Base-by-base conservation (phyloP, 2,888 invertebrate genomes). In the Diarsia dahlii region DNA sequence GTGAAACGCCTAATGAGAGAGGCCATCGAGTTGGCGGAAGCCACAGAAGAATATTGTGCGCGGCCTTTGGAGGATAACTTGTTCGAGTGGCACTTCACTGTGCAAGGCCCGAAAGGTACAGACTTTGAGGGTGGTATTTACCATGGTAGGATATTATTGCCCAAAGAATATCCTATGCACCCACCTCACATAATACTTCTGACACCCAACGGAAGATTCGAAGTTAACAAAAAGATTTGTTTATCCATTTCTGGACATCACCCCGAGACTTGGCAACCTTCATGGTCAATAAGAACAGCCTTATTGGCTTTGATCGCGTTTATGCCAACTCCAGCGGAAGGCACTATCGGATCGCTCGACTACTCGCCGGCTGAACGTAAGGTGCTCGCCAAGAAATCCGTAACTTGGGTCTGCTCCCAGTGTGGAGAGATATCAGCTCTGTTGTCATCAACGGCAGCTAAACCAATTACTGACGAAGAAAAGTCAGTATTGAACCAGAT, bases 221-320 rank as follows among this genome's bases (percentile, higher is more conserved):
- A 99, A 96, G 97, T 97, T 13, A 98, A 99, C 93, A 99, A 98
- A 93, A 99, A 99, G 95, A 99, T 99, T 89, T 99, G 99, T 93
- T 95, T 99, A 85, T 99, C 99, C 82, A 99, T 99, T 89, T 99
- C 99, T 79, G 99, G 99, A 9, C 98, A 99, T 95, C 99, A 99
- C 94, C 99, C 99, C n/a, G 99, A 99, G 94, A 99, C 99, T 56
- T 99, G 99, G 99, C 99, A 99, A 91, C 99, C 99, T 46, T 99
- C 99, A 5, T 99, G 99, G 99, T 99, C 99, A 50, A 99, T 99
- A 85, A 97, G 99, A 81, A 99, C 99, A 71, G 99, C 99, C 18
- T 95, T 99, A 76, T 95, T 99, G 84, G 99, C 99, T 23, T 96
- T 99, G 77, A 99, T 99, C 89, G 99, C 99, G 3, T 99, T 99